Base-by-base conservation (phyloP, 2,888 invertebrate genomes). In the Apotomis betuletana region DNA sequence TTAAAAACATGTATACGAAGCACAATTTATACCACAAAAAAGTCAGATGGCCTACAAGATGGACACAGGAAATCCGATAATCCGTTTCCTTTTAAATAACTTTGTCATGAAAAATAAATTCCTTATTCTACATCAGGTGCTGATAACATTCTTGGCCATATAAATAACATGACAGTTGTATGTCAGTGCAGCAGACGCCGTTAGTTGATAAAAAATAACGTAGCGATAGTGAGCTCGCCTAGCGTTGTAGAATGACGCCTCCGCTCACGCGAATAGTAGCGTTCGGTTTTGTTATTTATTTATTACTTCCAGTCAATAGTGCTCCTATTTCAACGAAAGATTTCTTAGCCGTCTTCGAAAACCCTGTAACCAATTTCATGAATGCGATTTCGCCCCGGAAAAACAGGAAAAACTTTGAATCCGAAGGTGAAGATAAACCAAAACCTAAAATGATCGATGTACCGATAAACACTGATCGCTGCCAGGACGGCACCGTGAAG, bases 171-270 rank as follows among this genome's bases (percentile, higher is more conserved):
- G 58, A 59, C 54, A 57, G 46, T 12, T 13, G 51, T 55, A 58
- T 44, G 52, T 51, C 46, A 54, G 63, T 63, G 57, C 54, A 68
- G 38, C 59, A 54, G 59, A 54, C 58, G 63, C n/a, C 44, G 67
- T 59, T 76, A 75, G 76, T 79, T 80, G 86, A 87, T 88, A 87
- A 86, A 81, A 81, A 55, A 61, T 74, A 77, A 78, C 75, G 78
- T 83, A 81, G 74, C 74, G 77, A 81, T 75, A 72, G 79, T 80
- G 80, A 80, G 74, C 79, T 75, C 67, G 77, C 74, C 74, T 86
- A 87, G 82, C 85, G 79, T 78, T 80, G 81, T 87, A 90, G 84
- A 88, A 92, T 92, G 92, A 85, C 83, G 86, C 82, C 84, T 81
- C 82, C 84, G 82, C 83, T 82, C 80, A 84, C 83, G 80, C 87